Conservation (phyloP, 2,888 invertebrate genomes). For the Caenorhabditis doughertyi region DNA sequence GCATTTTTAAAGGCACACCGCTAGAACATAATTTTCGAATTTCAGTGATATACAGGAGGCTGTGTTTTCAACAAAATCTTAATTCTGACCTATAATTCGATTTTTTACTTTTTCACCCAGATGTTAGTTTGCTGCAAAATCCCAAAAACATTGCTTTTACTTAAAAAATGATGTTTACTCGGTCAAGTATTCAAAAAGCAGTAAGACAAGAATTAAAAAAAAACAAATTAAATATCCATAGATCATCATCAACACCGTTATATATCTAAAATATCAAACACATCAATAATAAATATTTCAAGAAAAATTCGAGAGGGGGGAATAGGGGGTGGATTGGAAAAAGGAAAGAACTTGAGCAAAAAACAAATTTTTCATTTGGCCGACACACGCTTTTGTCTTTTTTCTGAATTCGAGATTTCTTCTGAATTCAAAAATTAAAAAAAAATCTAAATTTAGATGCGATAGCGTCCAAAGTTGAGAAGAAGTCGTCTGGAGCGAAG, state of each 20-base stretch:
- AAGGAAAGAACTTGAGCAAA: conserved; percentile 38
- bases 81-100: no score
- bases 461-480: conserved; percentile 62
- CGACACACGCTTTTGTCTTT: conserved; percentile 10
- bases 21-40: no score
- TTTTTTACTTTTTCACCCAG: no score
- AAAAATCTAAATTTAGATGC: conserved; percentile 20
- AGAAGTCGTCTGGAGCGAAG: conserved; percentile 58
- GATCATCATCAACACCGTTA: conserved; percentile 39
- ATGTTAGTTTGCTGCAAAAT: no score
- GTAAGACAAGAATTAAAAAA: not conserved
- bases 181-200: not conserved
- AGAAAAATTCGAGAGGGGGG: not conserved
- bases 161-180: not conserved
- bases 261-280: not conserved
- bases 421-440: not conserved
- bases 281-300: conserved; percentile 2
- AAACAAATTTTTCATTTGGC: conserved; percentile 24
- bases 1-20: no score
- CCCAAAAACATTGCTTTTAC: not conserved
- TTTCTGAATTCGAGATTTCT: not conserved
- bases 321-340: not conserved
- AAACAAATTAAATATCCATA: conserved; percentile 10
- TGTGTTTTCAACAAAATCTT: no score
- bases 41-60: no score